Evolutionary conservation across 2,113 vertebrate species (phyloP), one percentile per base, ranked within the genome.

Genomic region (Gopherus evgoodei): DNA sequence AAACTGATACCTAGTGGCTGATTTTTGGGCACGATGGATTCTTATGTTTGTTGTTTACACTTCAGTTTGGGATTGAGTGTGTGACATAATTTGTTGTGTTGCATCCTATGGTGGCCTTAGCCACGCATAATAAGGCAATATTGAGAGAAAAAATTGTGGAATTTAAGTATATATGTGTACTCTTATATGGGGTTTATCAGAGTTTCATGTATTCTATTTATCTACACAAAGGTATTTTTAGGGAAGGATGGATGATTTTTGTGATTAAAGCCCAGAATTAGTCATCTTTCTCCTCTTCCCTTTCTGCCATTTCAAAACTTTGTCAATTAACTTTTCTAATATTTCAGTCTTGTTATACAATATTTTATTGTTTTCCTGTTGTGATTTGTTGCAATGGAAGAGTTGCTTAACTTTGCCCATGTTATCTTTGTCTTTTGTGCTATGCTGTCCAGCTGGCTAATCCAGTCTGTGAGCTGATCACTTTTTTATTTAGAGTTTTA

Each of bases 361-460:
- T 95, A 82, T 29, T 52, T 91, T 90, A 35, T 13, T 0, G 35
- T 11, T 52, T 22, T 21, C 92, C 95, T 93, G 81, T 91, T 56
- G 44, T 97, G 95, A 97, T 95, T 94, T 93, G 92, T 44, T 86
- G 78, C 65, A 47, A 95, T 86, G 31, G 90, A 89, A 27, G 69
- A 86, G 81, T 82, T 92, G n/a, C 54, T 83, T 62, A 89, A 81
- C 21, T 72, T 10, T 53, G 76, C 11, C 90, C 95, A 79, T 9
- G 6, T 0, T 88, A 83, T 59, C 90, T 88, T 79, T 47, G 90
- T 78, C 54, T 91, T 89, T 89, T 94, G 90, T 93, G 76, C 57
- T 52, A 0, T 57, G 8, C 31, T 84, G 83, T 92, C 11, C 14
- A 75, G 14, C 24, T 56, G 3, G 5, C 24, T 92, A 76, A 84